phyloP scores from a whole-genome alignment of 2,797 vertebrate species.

The Parotocinclus haroldoi region DNA sequence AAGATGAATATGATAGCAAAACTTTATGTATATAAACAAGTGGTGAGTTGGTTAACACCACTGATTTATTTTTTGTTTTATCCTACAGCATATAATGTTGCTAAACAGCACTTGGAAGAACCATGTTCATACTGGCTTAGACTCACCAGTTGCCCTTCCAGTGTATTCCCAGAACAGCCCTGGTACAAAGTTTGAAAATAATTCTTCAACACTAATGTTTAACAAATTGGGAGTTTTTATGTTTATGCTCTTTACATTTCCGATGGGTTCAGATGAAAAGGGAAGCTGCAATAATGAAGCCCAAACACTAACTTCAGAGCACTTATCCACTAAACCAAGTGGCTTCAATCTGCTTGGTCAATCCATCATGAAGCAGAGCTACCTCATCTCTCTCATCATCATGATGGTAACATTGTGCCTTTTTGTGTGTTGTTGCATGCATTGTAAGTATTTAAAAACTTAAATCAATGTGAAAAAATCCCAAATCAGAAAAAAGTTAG shows the following conservation, averaged over 20 bases:
- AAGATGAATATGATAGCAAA: no score
- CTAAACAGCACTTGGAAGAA: slow-evolving; percentile 34
- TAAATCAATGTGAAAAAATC: neutral
- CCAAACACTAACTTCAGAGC: neutral
- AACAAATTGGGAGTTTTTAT: no score
- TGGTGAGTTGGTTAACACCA: no score
- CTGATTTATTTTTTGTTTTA: no score
- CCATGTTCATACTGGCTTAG: slow-evolving; percentile 10
- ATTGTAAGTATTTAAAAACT: neutral
- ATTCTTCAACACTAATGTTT: neutral
- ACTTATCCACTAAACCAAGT: slow-evolving; percentile 48
- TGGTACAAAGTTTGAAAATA: slow-evolving; percentile 22
- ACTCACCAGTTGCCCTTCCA: slow-evolving; percentile 33
- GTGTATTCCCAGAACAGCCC: slow-evolving; percentile 31
- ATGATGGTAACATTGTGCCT: slow-evolving; percentile 69
- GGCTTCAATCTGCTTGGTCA: slow-evolving; percentile 64
- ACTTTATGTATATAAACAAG: no score
- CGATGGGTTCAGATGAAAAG: slow-evolving; percentile 14
- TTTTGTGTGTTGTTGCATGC: neutral
- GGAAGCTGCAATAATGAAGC: neutral
- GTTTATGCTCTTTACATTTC: neutral
- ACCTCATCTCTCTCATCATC: slow-evolving; percentile 73
- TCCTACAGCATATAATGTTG: slow-evolving; percentile 24
- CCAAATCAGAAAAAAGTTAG: no score
- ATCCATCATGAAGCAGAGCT: slow-evolving; percentile 77